A percentile compares a stretch with the other conserved stretches of the same genome.
Conservation (phyloP, 2,888 invertebrate genomes). For the Stegana nigrithorax region DNA sequence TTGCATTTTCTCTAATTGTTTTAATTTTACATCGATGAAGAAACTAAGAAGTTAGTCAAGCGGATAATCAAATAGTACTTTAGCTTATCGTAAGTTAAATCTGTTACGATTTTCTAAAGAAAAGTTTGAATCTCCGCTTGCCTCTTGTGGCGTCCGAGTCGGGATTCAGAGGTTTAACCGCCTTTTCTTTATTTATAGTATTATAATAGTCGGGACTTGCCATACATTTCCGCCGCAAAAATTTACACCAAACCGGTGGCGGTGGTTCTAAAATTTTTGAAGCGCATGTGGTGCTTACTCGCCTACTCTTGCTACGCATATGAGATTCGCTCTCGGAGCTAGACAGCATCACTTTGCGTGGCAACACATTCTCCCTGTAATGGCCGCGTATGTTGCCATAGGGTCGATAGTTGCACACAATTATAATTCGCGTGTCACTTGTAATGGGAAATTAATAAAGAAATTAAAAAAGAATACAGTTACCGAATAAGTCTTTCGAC, state of each 20-base stretch:
- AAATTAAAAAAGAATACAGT: slow-evolving; percentile 21
- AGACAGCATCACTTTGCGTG: slow-evolving; percentile 21
- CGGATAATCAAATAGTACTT: no score
- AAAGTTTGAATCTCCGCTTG: no score
- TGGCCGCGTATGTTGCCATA: slow-evolving; percentile 86
- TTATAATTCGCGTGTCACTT: slow-evolving; percentile 54
- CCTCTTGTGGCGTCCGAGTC: no score
- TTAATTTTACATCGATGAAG: no score
- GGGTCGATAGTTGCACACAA: slow-evolving; percentile 91
- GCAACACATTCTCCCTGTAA: slow-evolving; percentile 79
- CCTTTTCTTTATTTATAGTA: background rate
- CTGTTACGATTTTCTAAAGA: background rate
- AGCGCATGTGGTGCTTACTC: no score
- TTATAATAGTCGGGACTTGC: background rate
- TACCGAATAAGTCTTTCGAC: background rate
- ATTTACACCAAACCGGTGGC: background rate
- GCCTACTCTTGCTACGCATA: no score
- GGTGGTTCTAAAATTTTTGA: background rate
- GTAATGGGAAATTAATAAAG: slow-evolving; percentile 11
- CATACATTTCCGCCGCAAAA: background rate
- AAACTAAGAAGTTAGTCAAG: no score
- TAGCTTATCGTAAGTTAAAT: background rate
- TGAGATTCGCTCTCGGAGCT: background rate
- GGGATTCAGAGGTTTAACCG: no score
- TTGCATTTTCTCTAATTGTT: no score